Evolutionary conservation across 30 jellyfish, hydroid and myxozoan species (phyloP).

Genomic region (Hydractinia echinata): DNA sequence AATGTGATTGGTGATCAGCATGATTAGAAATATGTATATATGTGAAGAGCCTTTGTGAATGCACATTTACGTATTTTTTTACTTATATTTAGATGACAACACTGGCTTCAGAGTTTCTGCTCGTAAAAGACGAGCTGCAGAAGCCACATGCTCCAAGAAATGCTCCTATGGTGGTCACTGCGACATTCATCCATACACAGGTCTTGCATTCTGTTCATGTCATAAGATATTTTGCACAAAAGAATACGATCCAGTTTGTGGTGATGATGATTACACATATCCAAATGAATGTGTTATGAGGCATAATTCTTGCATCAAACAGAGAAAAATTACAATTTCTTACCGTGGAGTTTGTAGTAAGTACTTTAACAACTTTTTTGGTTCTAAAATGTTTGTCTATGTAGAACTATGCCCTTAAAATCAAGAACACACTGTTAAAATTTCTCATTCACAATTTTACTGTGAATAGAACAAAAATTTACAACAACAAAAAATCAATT

Average conservation of each 20-base stretch:
- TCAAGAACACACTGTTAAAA: neutral
- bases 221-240: slow-evolving; percentile 58
- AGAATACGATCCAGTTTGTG: slow-evolving; percentile 89
- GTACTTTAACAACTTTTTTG: slow-evolving; percentile 14
- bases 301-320: slow-evolving; percentile 74
- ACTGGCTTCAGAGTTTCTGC: neutral
- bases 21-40: no score
- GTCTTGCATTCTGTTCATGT: slow-evolving; percentile 73
- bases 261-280: slow-evolving; percentile 67
- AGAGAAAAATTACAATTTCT: slow-evolving; percentile 48
- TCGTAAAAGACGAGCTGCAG: slow-evolving; percentile 13
- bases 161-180: slow-evolving; percentile 74
- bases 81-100: no score
- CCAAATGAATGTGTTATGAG: slow-evolving; percentile 80
- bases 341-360: slow-evolving; percentile 84
- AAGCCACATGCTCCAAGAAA: slow-evolving; percentile 12
- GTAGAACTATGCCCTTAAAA: no score
- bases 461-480: neutral
- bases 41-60: no score
- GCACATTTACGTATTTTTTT: no score
- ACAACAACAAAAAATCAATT: no score
- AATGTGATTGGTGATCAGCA: no score
- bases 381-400: neutral
- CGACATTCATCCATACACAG: slow-evolving; percentile 43
- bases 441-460: neutral